Evolutionary conservation across 1,140 invertebrate genomes (phyloP), one percentile per base, ranked within the genome.

Genomic region (Zelostemma sp.): DNA sequence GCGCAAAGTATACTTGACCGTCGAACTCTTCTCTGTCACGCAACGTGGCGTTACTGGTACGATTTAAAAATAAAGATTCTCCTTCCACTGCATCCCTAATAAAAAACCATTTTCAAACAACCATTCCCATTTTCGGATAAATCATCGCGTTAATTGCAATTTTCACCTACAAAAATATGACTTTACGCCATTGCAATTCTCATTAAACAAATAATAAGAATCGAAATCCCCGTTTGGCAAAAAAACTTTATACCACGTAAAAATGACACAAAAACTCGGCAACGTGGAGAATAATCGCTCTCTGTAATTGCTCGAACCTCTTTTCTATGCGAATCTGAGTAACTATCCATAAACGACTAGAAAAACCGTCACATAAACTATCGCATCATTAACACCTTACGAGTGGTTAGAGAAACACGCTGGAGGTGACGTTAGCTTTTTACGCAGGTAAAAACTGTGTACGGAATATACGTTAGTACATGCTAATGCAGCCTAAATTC

Each of bases 401-500:
- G n/a, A n/a, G n/a, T n/a, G n/a, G n/a, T n/a, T n/a, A n/a, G n/a
- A n/a, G n/a, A n/a, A n/a, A n/a, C n/a, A n/a, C n/a, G n/a, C n/a
- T n/a, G n/a, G n/a, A n/a, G n/a, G n/a, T 25, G 21, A 25, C 21
- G 21, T 4, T 4, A 25, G 3, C 8, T 25, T 25, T 25, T 38
- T 38, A 19, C 48, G 28, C 40, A 62, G 65, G 60, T 53, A 62
- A 51, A 62, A 46, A 67, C 50, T 68, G 54, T 57, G 41, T 62
- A 62, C 58, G 65, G 58, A 62, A 62, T 68, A 62, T 57, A 58
- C 51, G 65, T 62, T 61, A 33, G 54, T 54, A 48, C 31, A 68
- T 62, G 65, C 59, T 62, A 62, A 68, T 68, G 58, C 43, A 58
- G 48, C 58, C 54, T 62, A 68, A 62, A 62, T 62, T 61, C 59